A percentile compares a stretch with the other conserved stretches of the same genome.
Evolutionary conservation across 1,140 invertebrate species (phyloP).

Genomic region (Lucilia cuprina): DNA sequence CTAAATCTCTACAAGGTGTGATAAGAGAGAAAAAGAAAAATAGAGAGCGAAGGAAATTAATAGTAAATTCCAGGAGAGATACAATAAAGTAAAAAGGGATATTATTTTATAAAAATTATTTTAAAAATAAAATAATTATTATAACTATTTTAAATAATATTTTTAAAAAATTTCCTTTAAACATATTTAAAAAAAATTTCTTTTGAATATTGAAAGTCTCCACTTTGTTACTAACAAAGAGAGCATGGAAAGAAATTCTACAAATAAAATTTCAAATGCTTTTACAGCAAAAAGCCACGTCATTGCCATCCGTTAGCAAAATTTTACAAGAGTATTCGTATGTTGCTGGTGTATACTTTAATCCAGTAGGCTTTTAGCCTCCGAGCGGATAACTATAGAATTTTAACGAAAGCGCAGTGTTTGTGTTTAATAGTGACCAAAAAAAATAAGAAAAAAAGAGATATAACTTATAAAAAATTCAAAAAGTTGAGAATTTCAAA

Average conservation of each 20-base stretch:
- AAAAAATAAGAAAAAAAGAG: not conserved
- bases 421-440: constrained; percentile 38
- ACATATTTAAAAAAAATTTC: not conserved
- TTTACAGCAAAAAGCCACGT: not conserved
- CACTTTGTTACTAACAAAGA: not conserved
- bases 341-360: constrained; percentile 45
- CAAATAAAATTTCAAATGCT: not conserved
- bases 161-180: not conserved
- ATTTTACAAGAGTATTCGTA: constrained; percentile 55
- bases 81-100: not conserved
- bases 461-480: constrained; percentile 32
- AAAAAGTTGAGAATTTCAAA: constrained; percentile 16
- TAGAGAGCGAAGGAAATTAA: not conserved
- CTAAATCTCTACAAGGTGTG: not conserved
- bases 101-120: too few species aligned
- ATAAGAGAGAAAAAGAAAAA: not conserved
- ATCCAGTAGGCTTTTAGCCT: constrained; percentile 62
- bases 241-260: not conserved
- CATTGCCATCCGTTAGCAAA: constrained; percentile 18
- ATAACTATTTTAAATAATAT: too few species aligned
- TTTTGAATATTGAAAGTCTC: constrained; percentile 1
- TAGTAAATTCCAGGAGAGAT: not conserved
- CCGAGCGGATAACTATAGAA: constrained; percentile 62
- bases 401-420: constrained; percentile 46
- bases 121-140: too few species aligned